Percentiles rank a stretch among this genome's conserved stretches.
phyloP scores from a whole-genome alignment of 2,797 vertebrate species.

The Falco columbarius region DNA sequence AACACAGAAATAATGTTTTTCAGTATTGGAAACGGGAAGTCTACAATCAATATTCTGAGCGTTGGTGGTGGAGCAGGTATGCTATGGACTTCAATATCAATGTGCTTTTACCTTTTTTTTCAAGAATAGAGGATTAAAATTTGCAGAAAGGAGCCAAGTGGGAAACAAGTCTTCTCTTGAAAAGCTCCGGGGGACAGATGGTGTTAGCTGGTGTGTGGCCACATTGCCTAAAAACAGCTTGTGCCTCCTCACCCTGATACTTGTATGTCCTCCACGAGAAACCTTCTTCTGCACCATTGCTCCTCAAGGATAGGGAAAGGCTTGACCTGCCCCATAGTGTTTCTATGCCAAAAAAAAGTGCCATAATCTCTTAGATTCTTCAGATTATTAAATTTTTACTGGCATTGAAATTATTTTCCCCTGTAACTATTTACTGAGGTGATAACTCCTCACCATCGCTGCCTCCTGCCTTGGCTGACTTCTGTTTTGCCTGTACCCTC shows the following conservation, averaged over 20 bases:
- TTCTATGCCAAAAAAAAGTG: background rate
- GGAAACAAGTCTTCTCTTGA: background rate
- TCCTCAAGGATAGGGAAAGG: background rate
- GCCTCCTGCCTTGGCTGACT: background rate
- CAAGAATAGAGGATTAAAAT: background rate
- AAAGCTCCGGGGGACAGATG: background rate
- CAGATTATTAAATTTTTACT: background rate
- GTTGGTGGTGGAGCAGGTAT: conserved; percentile 90
- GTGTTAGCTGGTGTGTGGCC: background rate
- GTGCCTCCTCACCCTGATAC: background rate
- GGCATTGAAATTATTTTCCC: background rate
- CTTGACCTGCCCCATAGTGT: background rate
- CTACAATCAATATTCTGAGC: conserved; percentile 86
- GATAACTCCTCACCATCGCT: background rate
- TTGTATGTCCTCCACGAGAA: background rate
- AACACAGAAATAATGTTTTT: conserved; percentile 34
- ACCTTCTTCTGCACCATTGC: background rate
- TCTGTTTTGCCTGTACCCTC: background rate
- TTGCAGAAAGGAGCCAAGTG: background rate
- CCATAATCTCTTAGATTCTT: background rate
- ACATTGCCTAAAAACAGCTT: background rate
- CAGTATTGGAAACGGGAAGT: conserved; percentile 85
- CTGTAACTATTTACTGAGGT: background rate
- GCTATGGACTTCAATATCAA: background rate
- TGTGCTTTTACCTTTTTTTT: background rate